A percentile compares a stretch with the other conserved stretches of the same genome.
These are phyloP conservation scores for Lota lota DNA, from an alignment of 2,113 vertebrate genomes.

Conservation along the genomic window DNA sequence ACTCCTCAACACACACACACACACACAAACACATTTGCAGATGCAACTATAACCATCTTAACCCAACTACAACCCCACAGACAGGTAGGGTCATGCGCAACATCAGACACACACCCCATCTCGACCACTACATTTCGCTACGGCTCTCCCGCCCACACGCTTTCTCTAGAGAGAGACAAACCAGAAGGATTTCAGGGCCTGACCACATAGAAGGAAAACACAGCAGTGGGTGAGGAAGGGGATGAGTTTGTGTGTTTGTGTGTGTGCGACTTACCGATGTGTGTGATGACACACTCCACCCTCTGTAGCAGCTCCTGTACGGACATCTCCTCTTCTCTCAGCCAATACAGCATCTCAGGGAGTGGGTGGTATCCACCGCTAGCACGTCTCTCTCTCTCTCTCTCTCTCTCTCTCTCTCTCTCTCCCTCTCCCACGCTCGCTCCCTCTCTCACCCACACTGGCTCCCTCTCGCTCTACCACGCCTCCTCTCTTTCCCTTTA, in stretches of 20 bases:
- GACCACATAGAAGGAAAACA: too few species aligned
- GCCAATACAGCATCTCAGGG: slow-evolving; percentile 87
- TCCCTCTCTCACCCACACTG: background rate
- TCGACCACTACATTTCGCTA: too few species aligned
- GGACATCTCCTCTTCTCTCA: slow-evolving; percentile 91
- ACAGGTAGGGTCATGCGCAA: too few species aligned
- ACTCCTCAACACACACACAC: too few species aligned
- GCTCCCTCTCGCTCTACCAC: background rate
- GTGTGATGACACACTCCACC: slow-evolving; percentile 88
- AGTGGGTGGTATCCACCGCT: slow-evolving; percentile 51
- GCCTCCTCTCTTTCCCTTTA: slow-evolving; percentile 2
- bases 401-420: background rate
- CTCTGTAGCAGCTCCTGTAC: slow-evolving; percentile 86
- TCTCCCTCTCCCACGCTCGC: background rate
- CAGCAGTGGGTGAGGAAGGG: background rate
- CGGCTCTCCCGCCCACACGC: too few species aligned
- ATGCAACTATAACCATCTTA: too few species aligned
- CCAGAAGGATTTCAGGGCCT: too few species aligned
- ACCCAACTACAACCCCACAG: too few species aligned
- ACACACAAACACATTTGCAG: too few species aligned
- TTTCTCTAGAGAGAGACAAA: too few species aligned
- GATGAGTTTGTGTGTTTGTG: too few species aligned
- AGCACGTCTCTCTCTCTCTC: slow-evolving; percentile 36
- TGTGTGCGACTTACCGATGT: slow-evolving; percentile 82
- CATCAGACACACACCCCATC: too few species aligned